Conservation (phyloP, 2,888 invertebrate genomes). For the Cyaniris semiargus region DNA sequence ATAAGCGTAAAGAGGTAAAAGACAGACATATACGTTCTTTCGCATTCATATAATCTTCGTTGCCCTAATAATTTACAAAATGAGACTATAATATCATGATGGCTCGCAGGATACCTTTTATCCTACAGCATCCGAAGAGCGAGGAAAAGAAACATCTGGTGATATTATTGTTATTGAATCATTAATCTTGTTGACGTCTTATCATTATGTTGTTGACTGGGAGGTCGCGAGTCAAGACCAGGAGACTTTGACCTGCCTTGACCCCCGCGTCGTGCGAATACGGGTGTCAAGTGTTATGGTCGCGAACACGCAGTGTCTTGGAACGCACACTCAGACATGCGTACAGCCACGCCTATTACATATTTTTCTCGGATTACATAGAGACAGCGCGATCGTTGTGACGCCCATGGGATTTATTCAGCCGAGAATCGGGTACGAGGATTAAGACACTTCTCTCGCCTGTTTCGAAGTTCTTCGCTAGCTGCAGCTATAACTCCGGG, state of each 20-base stretch:
- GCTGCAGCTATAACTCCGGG: no score
- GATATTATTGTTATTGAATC: not conserved
- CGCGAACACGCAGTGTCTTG: not conserved
- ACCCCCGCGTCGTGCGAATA: not conserved
- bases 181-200: constrained; percentile 16
- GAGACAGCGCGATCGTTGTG: not conserved
- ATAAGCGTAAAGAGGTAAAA: not conserved
- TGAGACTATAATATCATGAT: not conserved
- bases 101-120: not conserved
- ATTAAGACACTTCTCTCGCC: no score
- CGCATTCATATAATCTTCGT: not conserved
- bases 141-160: not conserved
- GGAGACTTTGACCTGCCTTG: constrained; percentile 13
- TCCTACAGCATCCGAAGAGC: not conserved
- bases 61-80: not conserved
- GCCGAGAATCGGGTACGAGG: not conserved
- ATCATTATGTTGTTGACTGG: constrained; percentile 11
- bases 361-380: not conserved
- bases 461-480: no score
- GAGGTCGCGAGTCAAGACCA: constrained; percentile 15
- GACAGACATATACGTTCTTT: not conserved
- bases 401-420: not conserved
- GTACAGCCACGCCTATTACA: not conserved
- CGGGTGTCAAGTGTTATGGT: constrained; percentile 7
- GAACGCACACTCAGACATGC: not conserved